Evolutionary conservation across 2,797 vertebrate species (phyloP).

Genomic region (Tinamus major): DNA sequence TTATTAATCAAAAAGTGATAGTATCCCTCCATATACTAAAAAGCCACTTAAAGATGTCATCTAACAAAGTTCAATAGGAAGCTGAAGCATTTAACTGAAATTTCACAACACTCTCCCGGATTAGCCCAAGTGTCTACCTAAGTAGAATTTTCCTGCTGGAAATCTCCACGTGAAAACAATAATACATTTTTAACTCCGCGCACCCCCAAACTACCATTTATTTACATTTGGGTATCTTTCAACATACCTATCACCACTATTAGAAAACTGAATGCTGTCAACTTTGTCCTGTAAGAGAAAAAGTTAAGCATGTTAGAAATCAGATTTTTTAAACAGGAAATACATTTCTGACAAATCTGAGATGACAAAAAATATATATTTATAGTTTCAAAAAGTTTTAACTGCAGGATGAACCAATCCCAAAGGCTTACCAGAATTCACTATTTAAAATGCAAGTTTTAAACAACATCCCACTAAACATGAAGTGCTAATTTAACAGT

Average conservation of each 20-base stretch:
- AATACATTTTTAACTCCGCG: background rate
- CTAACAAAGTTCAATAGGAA: background rate
- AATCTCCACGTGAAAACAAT: background rate
- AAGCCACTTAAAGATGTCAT: background rate
- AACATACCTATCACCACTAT: slow-evolving; percentile 91
- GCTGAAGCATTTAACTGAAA: background rate
- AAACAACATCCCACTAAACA: background rate
- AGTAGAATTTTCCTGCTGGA: background rate
- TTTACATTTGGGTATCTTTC: background rate
- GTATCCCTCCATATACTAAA: background rate
- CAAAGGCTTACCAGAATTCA: background rate
- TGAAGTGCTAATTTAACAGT: background rate
- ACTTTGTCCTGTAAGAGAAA: slow-evolving; percentile 90
- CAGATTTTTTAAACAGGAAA: background rate
- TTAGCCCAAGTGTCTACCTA: background rate
- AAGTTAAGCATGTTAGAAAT: background rate
- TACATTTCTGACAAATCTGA: accelerated
- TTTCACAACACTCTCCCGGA: background rate
- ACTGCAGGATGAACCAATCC: background rate
- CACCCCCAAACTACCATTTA: background rate
- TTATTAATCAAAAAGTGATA: background rate
- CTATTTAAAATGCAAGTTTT: background rate
- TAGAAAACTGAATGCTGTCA: slow-evolving; percentile 97
- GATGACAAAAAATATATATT: accelerated
- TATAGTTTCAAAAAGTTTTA: background rate